Evolutionary conservation across 2,113 vertebrate species (phyloP), one percentile per base, ranked within the genome.

Genomic region (Crotalus tigris): DNA sequence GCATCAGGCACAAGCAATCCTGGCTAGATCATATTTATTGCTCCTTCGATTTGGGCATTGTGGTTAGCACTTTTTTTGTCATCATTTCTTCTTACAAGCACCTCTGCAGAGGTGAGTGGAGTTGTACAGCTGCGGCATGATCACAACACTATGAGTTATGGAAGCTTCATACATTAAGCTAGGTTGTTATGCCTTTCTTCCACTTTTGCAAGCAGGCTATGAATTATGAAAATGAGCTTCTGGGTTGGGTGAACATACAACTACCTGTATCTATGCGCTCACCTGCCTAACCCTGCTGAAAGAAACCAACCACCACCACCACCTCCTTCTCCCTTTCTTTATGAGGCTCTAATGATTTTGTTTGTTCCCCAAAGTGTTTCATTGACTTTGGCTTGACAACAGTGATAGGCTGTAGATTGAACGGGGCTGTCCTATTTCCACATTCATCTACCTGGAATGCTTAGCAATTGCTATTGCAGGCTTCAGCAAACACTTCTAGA

Each of bases 151-250:
- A 97, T 97, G 96, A 96, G 96, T 97, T 97, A 97, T 97, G 96
- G 93, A 97, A 96, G 95, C 94, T 94, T 96, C 95, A 97, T 96
- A 95, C 96, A 97, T 95, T 96, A 96, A 96, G 96, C 97, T 94
- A 92, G 97, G 96, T 97, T 97, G 97, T 98, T 97, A 97, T 95
- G 96, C 95, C 97, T 95, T 97, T 97, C 95, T 39, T 93, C 94
- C 95, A 26, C 39, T 96, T 94, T 93, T 96, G 95, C 95, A 96
- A 97, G 96, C 95, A 96, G 97, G 95, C 95, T 95, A 96, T 95
- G 96, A 96, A 96, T 95, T 96, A 96, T 96, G 94, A 93, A 95
- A 89, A 92, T 33, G 26, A 89, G 21, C 54, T 46, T 90, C 5
- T 81, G 24, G 2, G 3, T 51, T 58, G 39, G 61, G n/a, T 39